Evolutionary conservation across 2,888 invertebrate genomes (phyloP), one percentile per base, ranked within the genome.

Genomic region (Drosophila testacea): DNA sequence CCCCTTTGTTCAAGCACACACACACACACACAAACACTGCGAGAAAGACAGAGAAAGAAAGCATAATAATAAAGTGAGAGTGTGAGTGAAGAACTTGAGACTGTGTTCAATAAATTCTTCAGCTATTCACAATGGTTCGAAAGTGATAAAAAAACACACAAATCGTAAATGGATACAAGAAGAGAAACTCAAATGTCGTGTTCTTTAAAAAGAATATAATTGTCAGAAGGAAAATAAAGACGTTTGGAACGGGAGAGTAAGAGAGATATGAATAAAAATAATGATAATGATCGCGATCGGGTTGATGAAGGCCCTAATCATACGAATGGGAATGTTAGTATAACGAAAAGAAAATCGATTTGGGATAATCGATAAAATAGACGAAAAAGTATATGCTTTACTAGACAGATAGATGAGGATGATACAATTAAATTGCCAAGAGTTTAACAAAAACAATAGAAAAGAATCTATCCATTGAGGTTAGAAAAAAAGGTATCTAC

Each of bases 181-280:
- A 38, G 41, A 41, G 41, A 51, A 56, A 51, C 59, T 60, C 44
- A 51, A 67, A 62, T 41, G 10, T 72, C 62, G 41, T 7, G 13
- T 22, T 41, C 10, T 38, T 36, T 9, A 27, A 46, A 22, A 38
- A 5, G n/a, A 16, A 48, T 16, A 32, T 13, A 30, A 42, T 32
- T 16, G 16, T 16, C 4, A 38, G 28, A 51, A 32, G n/a, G 11
- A 9, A 27, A 16, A 30, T 39, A 7, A 27, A 4, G 27, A 16
- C 13, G 2, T 13, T n/a, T 10, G 10, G 32, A 32, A 4, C 22
- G 41, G 16, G 0, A 54, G 41, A 27, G 13, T 22, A 9, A n/a
- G 32, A 13, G 22, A 61, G 30, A 59, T 47, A 39, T 32, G 32
- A 34, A 41, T 5, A 4, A 22, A 22, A 22, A 22, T 22, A 16